Evolutionary conservation across 2,113 vertebrate genomes (phyloP).

Genomic region (Cettia cetti): DNA sequence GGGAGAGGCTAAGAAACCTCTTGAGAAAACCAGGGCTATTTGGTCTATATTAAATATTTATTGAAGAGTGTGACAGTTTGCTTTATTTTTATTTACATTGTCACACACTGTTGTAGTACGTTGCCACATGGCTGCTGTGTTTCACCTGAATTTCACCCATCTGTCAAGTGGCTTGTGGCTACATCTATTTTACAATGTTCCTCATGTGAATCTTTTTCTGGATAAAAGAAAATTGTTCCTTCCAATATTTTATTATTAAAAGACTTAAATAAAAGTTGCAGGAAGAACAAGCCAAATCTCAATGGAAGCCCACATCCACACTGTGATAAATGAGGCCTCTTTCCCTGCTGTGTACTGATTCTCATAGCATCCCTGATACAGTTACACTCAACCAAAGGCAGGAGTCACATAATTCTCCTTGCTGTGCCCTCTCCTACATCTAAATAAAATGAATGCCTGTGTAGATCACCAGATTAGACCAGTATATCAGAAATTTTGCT

Average conservation of each 20-base stretch:
- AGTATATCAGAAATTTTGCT: neutral
- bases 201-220: neutral
- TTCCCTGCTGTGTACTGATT: neutral
- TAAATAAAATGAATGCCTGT: neutral
- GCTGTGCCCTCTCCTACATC: neutral
- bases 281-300: neutral
- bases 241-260: neutral
- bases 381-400: neutral
- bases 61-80: neutral
- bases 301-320: rapidly evolving
- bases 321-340: neutral
- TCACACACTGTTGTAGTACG: neutral
- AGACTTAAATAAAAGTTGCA: neutral
- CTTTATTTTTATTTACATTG: neutral
- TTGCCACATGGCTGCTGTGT: neutral
- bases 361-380: neutral
- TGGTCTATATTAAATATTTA: neutral
- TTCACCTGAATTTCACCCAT: neutral
- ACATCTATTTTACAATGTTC: neutral
- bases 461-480: neutral
- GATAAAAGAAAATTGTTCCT: neutral
- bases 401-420: neutral
- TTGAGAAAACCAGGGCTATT: neutral
- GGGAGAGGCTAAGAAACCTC: neutral
- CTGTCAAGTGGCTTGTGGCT: neutral